Conservation (phyloP, 2,797 vertebrate genomes). For the Cheirogaleus major region DNA sequence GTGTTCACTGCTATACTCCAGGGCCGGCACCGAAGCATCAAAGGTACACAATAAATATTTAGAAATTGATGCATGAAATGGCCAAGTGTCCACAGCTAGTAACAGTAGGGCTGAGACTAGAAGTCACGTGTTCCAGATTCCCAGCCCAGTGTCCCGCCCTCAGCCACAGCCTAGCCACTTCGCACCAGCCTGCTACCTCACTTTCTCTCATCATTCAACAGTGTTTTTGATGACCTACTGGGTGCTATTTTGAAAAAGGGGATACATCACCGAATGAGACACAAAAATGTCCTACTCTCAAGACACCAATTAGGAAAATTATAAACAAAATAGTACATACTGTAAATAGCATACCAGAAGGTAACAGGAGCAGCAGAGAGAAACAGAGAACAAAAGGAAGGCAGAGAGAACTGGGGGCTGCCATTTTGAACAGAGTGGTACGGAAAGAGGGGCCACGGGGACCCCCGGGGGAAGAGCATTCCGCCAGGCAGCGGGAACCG, state of each 20-base stretch:
- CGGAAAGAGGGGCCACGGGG: rapidly evolving
- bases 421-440: neutral
- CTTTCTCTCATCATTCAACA: neutral
- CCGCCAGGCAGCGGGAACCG: neutral
- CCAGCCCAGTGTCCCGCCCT: neutral
- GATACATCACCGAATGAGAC: neutral
- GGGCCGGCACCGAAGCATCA: neutral
- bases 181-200: neutral
- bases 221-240: neutral
- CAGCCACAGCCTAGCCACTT: neutral
- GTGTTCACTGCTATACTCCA: neutral
- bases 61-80: neutral
- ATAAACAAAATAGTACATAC: neutral
- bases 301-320: neutral
- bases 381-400: neutral
- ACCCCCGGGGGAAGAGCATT: neutral
- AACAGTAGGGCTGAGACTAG: neutral
- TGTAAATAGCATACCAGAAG: neutral
- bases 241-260: neutral
- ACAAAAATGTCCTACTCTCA: neutral
- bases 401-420: neutral
- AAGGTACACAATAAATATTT: neutral
- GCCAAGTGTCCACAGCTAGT: neutral
- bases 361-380: neutral
- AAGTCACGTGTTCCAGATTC: neutral